A percentile compares a stretch with the other conserved stretches of the same genome.
phyloP scores from a whole-genome alignment of 2,797 vertebrate genomes.

The Gymnoscopelus microlampas region DNA sequence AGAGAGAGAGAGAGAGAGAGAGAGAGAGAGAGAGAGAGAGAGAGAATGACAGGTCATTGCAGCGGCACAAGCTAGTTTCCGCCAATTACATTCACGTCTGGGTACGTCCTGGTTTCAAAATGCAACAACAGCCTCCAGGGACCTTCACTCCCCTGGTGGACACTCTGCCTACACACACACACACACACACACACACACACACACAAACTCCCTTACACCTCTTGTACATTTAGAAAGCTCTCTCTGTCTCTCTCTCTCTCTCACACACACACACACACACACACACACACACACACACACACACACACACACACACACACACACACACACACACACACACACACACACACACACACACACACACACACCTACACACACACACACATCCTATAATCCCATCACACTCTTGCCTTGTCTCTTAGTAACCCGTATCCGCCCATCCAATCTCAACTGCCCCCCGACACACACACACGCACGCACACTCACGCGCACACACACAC shows the following conservation, averaged over 20 bases:
- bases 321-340: too few species aligned
- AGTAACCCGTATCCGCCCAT: too few species aligned
- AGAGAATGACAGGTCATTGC: conserved; percentile 55
- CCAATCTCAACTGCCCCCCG: too few species aligned
- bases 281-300: conserved; percentile 9
- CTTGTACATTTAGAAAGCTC: conserved; percentile 10
- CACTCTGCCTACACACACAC: conserved; percentile 45
- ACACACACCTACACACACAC: too few species aligned
- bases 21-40: conserved; percentile 39
- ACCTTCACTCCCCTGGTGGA: conserved; percentile 64
- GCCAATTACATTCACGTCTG: conserved; percentile 80
- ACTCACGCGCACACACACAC: conserved; percentile 2
- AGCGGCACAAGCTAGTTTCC: conserved; percentile 69
- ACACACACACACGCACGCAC: conserved; percentile 36
- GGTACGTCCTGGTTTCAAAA: conserved; percentile 75
- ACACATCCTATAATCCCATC: too few species aligned
- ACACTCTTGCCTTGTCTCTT: too few species aligned
- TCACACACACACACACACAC: conserved; percentile 38
- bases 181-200: conserved; percentile 38
- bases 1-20: conserved; percentile 49
- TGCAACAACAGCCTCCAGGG: conserved; percentile 76
- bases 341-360: too few species aligned
- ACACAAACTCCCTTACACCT: conserved; percentile 30
- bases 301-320: too few species aligned
- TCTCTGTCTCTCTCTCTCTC: conserved; percentile 27